Base-by-base conservation (phyloP, 2,797 vertebrate species). In the Rhyacichthys aspro region DNA sequence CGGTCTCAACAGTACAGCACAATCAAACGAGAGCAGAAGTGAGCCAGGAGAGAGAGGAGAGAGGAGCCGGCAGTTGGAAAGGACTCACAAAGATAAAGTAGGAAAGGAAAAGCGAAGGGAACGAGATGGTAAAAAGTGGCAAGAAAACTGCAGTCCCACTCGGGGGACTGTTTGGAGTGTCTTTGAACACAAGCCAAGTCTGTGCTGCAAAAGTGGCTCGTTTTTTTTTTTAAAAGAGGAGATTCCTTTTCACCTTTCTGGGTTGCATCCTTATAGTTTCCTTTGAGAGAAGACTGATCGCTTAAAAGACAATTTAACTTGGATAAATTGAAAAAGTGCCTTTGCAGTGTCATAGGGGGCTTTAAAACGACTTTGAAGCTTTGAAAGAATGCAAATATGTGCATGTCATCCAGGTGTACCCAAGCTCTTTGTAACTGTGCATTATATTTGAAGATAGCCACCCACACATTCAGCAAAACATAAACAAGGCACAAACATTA, bases 171-270 rank as follows among this genome's bases (percentile, higher is more conserved):
- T 85, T 81, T 69, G 70, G 69, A 70, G 72, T 79, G 43, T 80
- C 81, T 86, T 82, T 86, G 79, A 84, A 87, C 66, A 43, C 72
- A 79, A 72, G 55, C 72, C 60, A 63, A 86, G 71, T 67, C 67
- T 49, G 48, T 63, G 62, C 73, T 0, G 70, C 41, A 67, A 46
- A 82, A 85, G 44, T 23, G 55, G 70, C 70, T 70, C 54, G 55
- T 70, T 72, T 76, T 72, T 79, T 54, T 12, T 39, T 41, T 54
- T n/a, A 14, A 53, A 54, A 53, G 56, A 48, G 67, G 61, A 71
- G 52, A 67, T 60, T 59, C 63, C 43, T 15, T 60, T 52, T 80
- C 79, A 76, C 83, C 79, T 69, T 61, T 41, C 56, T 66, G 78
- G n/a, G 62, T 78, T 65, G 72, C 57, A 53, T 49, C 42, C 41